Evolutionary conservation across 2,113 vertebrate genomes (phyloP).

Genomic region (Aviceda subcristata): DNA sequence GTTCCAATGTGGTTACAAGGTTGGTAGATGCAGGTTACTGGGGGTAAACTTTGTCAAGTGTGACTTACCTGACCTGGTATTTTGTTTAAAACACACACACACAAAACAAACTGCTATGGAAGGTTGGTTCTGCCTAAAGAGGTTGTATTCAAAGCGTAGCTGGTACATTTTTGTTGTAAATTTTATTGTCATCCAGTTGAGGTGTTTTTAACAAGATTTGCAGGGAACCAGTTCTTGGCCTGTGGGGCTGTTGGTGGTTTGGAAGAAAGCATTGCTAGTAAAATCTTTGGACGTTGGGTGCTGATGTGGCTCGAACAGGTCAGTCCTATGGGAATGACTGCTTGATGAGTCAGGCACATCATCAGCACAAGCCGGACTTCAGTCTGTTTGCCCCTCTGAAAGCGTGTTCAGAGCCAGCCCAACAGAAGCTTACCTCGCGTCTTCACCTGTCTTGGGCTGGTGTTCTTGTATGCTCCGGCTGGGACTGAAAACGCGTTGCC

Average conservation of each 20-base stretch:
- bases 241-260: background rate
- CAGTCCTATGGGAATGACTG: accelerated
- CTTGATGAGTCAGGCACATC: accelerated
- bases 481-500: accelerated
- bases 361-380: accelerated
- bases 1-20: accelerated
- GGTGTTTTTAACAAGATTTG: accelerated
- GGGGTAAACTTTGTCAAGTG: background rate
- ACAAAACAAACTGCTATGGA: background rate
- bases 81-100: background rate
- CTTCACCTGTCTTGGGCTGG: no score
- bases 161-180: accelerated
- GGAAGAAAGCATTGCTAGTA: background rate
- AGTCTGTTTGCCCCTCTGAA: background rate
- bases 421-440: accelerated
- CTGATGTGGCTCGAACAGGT: background rate
- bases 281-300: accelerated
- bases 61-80: accelerated
- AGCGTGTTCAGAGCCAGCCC: background rate
- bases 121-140: background rate
- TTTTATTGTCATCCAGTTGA: background rate
- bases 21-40: background rate
- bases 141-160: background rate
- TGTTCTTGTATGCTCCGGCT: accelerated
- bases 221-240: background rate